Conservation (phyloP, 2,113 vertebrate genomes). For the Sylvia atricapilla region DNA sequence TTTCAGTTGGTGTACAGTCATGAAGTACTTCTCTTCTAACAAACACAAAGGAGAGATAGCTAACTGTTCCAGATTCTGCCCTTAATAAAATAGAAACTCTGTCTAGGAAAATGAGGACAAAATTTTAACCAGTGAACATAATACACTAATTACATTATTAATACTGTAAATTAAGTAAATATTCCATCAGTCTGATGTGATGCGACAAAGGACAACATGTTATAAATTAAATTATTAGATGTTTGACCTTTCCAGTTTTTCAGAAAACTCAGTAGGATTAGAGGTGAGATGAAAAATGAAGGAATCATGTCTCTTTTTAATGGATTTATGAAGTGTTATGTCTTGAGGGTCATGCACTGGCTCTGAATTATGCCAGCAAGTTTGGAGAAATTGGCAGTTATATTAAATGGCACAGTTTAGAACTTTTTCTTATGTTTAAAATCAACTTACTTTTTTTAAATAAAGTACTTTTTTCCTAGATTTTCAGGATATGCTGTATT, state of each 20-base stretch:
- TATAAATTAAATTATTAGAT: background rate
- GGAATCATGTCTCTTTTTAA: background rate
- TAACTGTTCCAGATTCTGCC: background rate
- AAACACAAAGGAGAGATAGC: background rate
- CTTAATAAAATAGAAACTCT: background rate
- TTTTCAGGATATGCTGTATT: background rate
- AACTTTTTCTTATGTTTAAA: background rate
- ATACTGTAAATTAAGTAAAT: background rate
- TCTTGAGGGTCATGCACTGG: background rate
- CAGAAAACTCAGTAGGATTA: background rate
- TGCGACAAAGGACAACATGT: background rate
- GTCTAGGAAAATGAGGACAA: background rate
- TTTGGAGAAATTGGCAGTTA: background rate
- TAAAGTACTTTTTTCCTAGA: background rate
- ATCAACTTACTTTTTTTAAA: background rate
- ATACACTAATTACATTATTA: background rate
- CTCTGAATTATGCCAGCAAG: background rate
- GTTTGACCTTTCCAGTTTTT: background rate
- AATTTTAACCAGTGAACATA: background rate
- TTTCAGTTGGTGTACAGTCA: background rate
- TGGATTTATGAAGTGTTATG: background rate
- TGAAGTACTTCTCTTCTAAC: background rate
- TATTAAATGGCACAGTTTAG: background rate
- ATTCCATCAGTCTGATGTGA: background rate
- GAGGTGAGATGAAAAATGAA: background rate